These are phyloP conservation scores for Channa maculata DNA, from an alignment of 2,113 vertebrate genomes.

Conservation along the genomic window DNA sequence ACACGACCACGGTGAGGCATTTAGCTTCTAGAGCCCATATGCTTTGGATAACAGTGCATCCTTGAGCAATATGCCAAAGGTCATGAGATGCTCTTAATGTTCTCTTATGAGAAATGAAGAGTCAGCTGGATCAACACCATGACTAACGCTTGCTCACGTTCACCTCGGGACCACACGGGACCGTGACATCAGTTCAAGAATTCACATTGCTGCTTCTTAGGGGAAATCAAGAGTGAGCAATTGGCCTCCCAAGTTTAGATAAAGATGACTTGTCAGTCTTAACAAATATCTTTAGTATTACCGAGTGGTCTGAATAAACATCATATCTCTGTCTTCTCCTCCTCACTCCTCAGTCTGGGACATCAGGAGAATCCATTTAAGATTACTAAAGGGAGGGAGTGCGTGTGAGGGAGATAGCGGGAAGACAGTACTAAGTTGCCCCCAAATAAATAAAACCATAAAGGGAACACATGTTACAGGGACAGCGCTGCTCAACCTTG, in stretches of 20 bases:
- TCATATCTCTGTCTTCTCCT: conserved; percentile 40
- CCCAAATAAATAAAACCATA: conserved; percentile 60
- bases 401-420: conserved; percentile 13
- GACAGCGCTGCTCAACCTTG: conserved; percentile 56
- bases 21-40: conserved; percentile 50
- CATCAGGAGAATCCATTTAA: conserved; percentile 46
- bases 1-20: conserved; percentile 26
- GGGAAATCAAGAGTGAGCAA: conserved; percentile 74
- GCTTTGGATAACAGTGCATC: conserved; percentile 66
- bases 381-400: conserved; percentile 32
- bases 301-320: conserved; percentile 64
- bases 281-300: conserved; percentile 69
- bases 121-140: conserved; percentile 74
- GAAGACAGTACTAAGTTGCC: conserved; percentile 47
- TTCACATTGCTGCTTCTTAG: conserved; percentile 57
- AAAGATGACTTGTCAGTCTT: conserved; percentile 56
- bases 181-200: conserved; percentile 74
- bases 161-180: conserved; percentile 61
- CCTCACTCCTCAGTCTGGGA: conserved; percentile 33
- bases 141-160: conserved; percentile 74
- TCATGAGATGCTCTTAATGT: conserved; percentile 57
- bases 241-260: conserved; percentile 72
- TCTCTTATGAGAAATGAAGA: conserved; percentile 72
- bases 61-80: conserved; percentile 60
- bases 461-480: conserved; percentile 62